Percentiles rank a stretch among this genome's conserved stretches.
Evolutionary conservation across 2,888 invertebrate species (phyloP).

Genomic region (Melieria picta): DNA sequence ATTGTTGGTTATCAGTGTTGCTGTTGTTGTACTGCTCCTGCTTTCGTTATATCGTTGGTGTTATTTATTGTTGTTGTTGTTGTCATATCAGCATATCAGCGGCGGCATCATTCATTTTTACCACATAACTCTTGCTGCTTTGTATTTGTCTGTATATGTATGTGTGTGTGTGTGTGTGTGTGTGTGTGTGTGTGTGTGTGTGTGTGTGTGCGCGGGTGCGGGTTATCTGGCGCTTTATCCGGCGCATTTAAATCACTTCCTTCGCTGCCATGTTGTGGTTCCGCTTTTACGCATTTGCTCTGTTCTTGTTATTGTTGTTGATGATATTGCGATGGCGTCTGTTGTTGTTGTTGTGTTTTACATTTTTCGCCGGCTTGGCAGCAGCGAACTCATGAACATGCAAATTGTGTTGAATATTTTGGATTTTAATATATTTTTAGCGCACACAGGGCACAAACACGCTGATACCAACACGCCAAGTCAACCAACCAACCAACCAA

Average conservation of each 20-base stretch:
- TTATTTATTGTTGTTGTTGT: not conserved
- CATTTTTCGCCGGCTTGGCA: too few relatives aligned
- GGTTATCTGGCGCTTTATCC: slow-evolving; percentile 15
- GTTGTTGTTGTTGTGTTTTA: too few relatives aligned
- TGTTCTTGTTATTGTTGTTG: too few relatives aligned
- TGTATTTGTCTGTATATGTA: too few relatives aligned
- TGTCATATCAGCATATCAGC: not conserved
- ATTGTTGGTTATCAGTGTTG: not conserved
- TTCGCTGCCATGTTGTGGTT: not conserved
- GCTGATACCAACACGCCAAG: not conserved
- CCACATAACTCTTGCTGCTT: too few relatives aligned
- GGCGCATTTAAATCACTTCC: slow-evolving; percentile 29
- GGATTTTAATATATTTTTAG: slow-evolving; percentile 10
- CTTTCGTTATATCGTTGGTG: not conserved
- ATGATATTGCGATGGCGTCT: too few relatives aligned
- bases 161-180: too few relatives aligned
- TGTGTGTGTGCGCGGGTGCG: not conserved
- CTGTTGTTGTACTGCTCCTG: not conserved
- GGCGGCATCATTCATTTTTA: not conserved
- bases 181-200: too few relatives aligned
- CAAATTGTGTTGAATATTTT: slow-evolving; percentile 18
- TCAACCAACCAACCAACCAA: too few relatives aligned
- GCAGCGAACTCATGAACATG: slow-evolving; percentile 5
- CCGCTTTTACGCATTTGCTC: too few relatives aligned
- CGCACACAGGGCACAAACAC: slow-evolving; percentile 1